Evolutionary conservation across 1,140 invertebrate species (phyloP).

Genomic region (Hyles euphorbiae): DNA sequence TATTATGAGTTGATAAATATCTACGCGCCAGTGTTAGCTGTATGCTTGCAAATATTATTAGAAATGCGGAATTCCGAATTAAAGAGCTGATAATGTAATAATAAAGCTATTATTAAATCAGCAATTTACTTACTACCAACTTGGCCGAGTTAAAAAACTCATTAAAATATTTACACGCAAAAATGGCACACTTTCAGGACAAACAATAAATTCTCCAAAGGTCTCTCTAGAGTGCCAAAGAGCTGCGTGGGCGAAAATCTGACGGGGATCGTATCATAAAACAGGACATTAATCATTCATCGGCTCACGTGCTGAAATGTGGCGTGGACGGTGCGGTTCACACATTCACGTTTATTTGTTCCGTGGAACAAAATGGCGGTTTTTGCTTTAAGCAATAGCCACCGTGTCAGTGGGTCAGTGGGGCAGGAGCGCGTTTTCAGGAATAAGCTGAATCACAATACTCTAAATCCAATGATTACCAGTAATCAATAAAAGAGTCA

Average conservation of each 20-base stretch:
- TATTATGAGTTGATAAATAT: too few relatives aligned
- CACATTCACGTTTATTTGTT: conserved; percentile 47
- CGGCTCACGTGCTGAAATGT: conserved; percentile 8
- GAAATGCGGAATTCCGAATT: too few relatives aligned
- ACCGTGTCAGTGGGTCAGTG: conserved; percentile 54
- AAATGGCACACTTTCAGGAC: too few relatives aligned
- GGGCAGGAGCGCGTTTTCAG: conserved; percentile 38
- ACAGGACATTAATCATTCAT: conserved; percentile 32
- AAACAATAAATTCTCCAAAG: too few relatives aligned
- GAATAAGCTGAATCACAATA: conserved; percentile 9
- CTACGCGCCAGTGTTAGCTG: too few relatives aligned
- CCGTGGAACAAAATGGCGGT: conserved; percentile 34
- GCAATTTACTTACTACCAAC: too few relatives aligned
- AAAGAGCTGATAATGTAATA: too few relatives aligned
- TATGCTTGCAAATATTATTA: too few relatives aligned
- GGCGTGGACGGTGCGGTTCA: conserved; percentile 27
- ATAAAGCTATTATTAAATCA: too few relatives aligned
- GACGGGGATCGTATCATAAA: conserved; percentile 9
- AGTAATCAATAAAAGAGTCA: background rate
- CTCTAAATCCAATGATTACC: background rate
- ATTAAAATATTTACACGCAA: too few relatives aligned
- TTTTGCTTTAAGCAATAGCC: conserved; percentile 31
- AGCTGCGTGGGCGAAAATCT: conserved; percentile 7
- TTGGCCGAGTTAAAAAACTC: too few relatives aligned
- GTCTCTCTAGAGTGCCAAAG: background rate